Evolutionary conservation across 2,888 invertebrate genomes (phyloP), one percentile per base, ranked within the genome.

Genomic region (Mylabris sibirica): DNA sequence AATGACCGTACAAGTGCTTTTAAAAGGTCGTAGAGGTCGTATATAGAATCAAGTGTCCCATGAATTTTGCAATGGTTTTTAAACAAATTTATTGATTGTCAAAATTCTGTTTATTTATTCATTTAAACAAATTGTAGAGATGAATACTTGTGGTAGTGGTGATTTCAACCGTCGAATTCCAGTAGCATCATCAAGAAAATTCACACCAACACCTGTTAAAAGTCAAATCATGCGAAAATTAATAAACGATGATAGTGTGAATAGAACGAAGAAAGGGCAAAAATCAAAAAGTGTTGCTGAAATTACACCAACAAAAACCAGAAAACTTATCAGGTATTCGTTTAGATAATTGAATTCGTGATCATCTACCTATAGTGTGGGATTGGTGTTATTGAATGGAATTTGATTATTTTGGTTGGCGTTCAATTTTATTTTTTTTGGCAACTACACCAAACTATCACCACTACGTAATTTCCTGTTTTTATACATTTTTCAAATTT

Each of bases 171-270:
- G 20, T 71, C 72, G 80, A 35, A 62, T 72, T n/a, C 79, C 78
- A 5, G 73, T 80, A n/a, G 75, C 81, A 1, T 82, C 82, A 12
- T 72, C 78, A 17, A 72, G 79, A 59, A 79, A 79, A 71, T 80
- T 82, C 66, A 78, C 78, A 5, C 76, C 79, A 5, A 74, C 76
- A 24, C 72, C 74, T 6, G 64, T 57, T 12, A 59, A 67, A 14
- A 77, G 79, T 59, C 71, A 73, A 24, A 69, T 66, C 17, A 34
- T 77, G 61, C 75, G 72, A 57, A 38, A 75, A 24, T 76, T 76
- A 64, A 66, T 82, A 65, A 76, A 78, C 66, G 70, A 68, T 20
- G 64, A 71, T 12, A 8, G 20, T 20, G 22, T 34, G 12, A 59
- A 61, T 35, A 63, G 63, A 20, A 24, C 30, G 35, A 34, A 17